Evolutionary conservation across 2,113 vertebrate genomes (phyloP).

Genomic region (Arenaria interpres): DNA sequence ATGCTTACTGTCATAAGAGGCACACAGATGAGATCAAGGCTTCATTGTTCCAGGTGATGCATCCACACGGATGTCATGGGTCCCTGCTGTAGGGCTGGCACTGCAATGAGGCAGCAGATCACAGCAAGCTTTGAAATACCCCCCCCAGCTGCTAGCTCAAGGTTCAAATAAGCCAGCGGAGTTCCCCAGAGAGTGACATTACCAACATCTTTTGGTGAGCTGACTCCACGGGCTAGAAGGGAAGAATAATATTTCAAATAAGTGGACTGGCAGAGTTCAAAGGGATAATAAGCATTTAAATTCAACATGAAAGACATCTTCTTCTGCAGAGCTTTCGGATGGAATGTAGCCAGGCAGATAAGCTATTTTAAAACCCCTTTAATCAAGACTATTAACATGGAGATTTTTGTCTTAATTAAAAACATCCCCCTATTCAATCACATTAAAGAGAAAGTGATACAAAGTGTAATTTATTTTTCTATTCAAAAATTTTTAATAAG

Average conservation of each 20-base stretch:
- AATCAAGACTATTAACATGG: slow-evolving; percentile 46
- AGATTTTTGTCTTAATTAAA: slow-evolving; percentile 50
- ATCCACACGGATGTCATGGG: accelerated
- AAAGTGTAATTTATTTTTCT: slow-evolving; percentile 4
- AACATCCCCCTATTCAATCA: not conserved
- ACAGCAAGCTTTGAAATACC: not conserved
- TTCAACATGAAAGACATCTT: slow-evolving; percentile 50
- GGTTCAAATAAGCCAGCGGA: not conserved
- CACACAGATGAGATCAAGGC: not conserved
- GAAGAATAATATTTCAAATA: slow-evolving; percentile 31
- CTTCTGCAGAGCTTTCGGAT: slow-evolving; percentile 1
- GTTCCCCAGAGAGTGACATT: slow-evolving; percentile 1
- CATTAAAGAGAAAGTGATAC: slow-evolving; percentile 2
- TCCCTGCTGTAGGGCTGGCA: not conserved
- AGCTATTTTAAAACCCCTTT: slow-evolving; percentile 44
- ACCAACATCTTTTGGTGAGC: slow-evolving; percentile 6
- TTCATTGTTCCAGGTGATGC: not conserved
- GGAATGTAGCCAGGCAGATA: slow-evolving; percentile 4
- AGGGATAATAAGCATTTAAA: slow-evolving; percentile 51
- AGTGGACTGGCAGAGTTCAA: slow-evolving; percentile 43
- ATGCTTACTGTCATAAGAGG: not conserved
- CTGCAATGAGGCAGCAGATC: not conserved
- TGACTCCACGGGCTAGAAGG: not conserved
- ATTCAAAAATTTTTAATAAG: not conserved
- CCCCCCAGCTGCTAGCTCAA: not conserved